Evolutionary conservation across 2,888 invertebrate species (phyloP).

Genomic region (Fragum sueziense): DNA sequence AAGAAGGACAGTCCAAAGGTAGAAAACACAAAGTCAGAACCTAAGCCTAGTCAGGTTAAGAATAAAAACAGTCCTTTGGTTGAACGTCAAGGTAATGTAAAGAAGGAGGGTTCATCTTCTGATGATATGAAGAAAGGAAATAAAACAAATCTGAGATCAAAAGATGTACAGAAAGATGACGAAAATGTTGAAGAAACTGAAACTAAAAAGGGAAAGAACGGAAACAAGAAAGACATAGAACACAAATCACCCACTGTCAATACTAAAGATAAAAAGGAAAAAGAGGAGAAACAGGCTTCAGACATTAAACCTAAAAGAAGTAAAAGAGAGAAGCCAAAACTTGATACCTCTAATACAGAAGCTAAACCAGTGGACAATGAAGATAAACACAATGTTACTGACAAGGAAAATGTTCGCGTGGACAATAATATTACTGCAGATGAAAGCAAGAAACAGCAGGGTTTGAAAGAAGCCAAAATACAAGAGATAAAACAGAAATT

Average conservation of each 20-base stretch:
- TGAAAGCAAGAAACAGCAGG: conserved; percentile 12
- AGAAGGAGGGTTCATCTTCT: background rate
- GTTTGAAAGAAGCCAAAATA: background rate
- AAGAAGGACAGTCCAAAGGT: conserved; percentile 13
- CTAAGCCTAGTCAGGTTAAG: background rate
- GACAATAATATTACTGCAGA: conserved; percentile 28
- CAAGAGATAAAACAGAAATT: background rate
- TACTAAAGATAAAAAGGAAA: background rate
- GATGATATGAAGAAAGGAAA: background rate
- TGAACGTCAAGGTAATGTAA: background rate
- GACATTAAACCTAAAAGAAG: conserved; percentile 11
- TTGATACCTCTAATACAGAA: background rate
- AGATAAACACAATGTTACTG: conserved; percentile 5
- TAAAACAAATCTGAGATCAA: background rate
- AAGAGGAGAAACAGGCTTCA: background rate
- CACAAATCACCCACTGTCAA: background rate
- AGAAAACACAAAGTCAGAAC: conserved; percentile 6
- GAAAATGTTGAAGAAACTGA: background rate
- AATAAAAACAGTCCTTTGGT: conserved; percentile 6
- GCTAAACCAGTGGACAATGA: background rate
- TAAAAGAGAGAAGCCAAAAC: conserved; percentile 20
- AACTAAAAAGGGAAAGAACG: conserved; percentile 11
- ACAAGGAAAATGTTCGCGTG: conserved; percentile 44
- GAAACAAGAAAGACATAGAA: conserved; percentile 1
- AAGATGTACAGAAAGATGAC: background rate